These are phyloP conservation scores for Gopherus flavomarginatus DNA, from an alignment of 2,113 vertebrate species.

Conservation along the genomic window DNA sequence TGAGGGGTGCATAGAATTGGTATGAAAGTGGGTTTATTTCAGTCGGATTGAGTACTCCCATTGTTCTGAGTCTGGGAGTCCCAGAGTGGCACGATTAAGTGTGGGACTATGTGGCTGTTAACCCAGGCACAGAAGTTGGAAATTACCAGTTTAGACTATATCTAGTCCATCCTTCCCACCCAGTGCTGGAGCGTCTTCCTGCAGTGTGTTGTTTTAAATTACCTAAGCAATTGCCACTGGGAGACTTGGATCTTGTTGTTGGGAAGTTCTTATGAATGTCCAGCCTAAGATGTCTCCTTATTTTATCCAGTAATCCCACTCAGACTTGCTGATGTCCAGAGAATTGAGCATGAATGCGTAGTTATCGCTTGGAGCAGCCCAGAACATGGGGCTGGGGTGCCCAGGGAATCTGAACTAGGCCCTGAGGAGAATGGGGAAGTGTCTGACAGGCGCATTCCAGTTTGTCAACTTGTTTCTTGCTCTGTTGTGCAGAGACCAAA, in stretches of 20 bases:
- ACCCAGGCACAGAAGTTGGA: not conserved
- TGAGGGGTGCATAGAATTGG: not conserved
- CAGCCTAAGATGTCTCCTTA: not conserved
- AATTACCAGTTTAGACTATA: not conserved
- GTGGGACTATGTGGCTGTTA: not conserved
- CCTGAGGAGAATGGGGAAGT: not conserved
- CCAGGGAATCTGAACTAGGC: not conserved
- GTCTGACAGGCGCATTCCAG: not conserved
- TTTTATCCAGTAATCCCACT: not conserved
- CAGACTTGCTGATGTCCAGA: not conserved
- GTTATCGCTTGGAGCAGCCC: not conserved
- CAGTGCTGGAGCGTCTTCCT: not conserved
- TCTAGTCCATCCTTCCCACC: not conserved
- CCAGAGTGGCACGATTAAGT: not conserved
- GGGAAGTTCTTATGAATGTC: not conserved
- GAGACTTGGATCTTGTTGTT: not conserved
- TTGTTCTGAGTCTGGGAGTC: not conserved
- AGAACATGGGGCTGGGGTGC: not conserved
- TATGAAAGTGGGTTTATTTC: not conserved
- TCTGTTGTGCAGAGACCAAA: not conserved
- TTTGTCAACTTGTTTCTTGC: not conserved
- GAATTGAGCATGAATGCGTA: not conserved
- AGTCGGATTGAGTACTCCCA: not conserved
- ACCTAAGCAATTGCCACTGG: not conserved
- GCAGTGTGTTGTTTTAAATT: not conserved